Evolutionary conservation across 2,888 invertebrate genomes (phyloP).

Genomic region (Nudaria mundana): DNA sequence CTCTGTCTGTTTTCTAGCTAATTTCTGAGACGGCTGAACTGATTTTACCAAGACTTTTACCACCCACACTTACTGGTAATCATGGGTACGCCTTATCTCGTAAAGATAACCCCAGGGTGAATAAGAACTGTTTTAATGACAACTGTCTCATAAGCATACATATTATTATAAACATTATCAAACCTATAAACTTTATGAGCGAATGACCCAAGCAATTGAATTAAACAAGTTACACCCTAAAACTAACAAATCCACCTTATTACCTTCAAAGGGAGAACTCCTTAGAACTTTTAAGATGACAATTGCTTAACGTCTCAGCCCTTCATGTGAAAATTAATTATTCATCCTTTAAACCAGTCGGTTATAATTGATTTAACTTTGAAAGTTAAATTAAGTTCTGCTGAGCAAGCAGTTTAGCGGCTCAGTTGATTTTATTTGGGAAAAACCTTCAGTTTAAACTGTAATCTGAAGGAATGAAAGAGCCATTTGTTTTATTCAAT

Average conservation of each 20-base stretch:
- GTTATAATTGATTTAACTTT: constrained; percentile 35
- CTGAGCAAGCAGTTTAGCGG: constrained; percentile 25
- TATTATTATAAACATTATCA: too few relatives aligned
- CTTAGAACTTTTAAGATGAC: constrained; percentile 5
- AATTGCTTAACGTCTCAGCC: constrained; percentile 6
- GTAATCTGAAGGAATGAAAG: constrained; percentile 3
- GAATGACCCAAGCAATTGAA: background rate
- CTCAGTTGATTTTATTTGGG: constrained; percentile 14
- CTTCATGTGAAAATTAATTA: constrained; percentile 33
- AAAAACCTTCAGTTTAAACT: constrained; percentile 9
- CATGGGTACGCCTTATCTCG: too few relatives aligned
- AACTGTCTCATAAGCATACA: too few relatives aligned
- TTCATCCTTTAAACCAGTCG: constrained; percentile 23
- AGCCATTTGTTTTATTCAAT: constrained; percentile 7
- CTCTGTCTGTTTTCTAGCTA: too few relatives aligned
- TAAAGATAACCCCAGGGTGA: too few relatives aligned
- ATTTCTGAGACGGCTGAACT: too few relatives aligned
- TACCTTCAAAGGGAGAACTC: constrained; percentile 1
- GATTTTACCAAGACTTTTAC: too few relatives aligned
- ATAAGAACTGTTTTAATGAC: too few relatives aligned
- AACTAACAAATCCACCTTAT: constrained; percentile 5
- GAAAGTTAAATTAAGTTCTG: constrained; percentile 35
- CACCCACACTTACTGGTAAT: too few relatives aligned
- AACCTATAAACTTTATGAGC: too few relatives aligned
- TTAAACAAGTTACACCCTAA: background rate